These are phyloP conservation scores for Siniperca scherzeri DNA, from an alignment of 2,797 vertebrate species.

Conservation along the genomic window DNA sequence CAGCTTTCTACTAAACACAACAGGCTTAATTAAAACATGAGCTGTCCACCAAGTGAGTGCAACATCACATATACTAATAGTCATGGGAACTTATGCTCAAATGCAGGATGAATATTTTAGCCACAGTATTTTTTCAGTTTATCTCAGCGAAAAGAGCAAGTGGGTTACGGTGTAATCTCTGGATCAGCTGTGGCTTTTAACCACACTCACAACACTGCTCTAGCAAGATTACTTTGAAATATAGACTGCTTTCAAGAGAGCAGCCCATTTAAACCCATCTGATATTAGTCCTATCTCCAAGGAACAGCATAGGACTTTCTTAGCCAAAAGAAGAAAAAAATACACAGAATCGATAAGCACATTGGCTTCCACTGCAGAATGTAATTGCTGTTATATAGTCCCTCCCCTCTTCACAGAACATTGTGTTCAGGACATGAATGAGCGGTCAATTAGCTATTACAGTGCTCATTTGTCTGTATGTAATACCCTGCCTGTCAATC, in stretches of 20 bases:
- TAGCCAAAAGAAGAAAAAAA: constrained; percentile 48
- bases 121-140: constrained; percentile 54
- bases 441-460: constrained; percentile 76
- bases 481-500: constrained; percentile 70
- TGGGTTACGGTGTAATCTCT: constrained; percentile 68
- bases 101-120: constrained; percentile 54
- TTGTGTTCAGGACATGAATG: constrained; percentile 74
- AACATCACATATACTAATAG: constrained; percentile 39
- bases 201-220: constrained; percentile 52
- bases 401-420: constrained; percentile 60
- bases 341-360: constrained; percentile 62
- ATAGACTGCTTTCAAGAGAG: constrained; percentile 59
- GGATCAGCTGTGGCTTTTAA: constrained; percentile 70
- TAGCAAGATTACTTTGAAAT: constrained; percentile 73
- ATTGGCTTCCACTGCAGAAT: constrained; percentile 57
- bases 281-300: constrained; percentile 66
- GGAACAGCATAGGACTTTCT: constrained; percentile 58
- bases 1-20: constrained; percentile 35
- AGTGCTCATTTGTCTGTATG: constrained; percentile 70
- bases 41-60: constrained; percentile 34
- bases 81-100: constrained; percentile 35
- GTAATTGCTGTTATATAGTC: constrained; percentile 58
- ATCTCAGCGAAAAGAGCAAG: constrained; percentile 55
- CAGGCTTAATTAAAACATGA: constrained; percentile 60
- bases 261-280: constrained; percentile 56